phyloP scores from a whole-genome alignment of 37 sponge, comb jelly and placozoan genomes.

The Crambe crambe region DNA sequence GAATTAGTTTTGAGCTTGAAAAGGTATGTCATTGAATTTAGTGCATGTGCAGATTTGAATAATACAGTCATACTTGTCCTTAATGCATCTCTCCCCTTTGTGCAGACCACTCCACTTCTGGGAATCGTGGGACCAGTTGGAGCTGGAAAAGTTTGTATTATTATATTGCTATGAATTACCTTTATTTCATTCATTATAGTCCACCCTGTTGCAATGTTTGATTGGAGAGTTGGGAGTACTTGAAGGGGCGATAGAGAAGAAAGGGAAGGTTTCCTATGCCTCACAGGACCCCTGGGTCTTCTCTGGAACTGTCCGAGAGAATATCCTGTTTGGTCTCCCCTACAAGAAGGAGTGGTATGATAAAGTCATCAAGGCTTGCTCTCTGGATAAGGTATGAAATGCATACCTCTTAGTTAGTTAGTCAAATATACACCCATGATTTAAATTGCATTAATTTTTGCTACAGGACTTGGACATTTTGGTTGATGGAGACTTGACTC shows the following conservation, averaged over 20 bases:
- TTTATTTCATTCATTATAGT: conserved; percentile 19
- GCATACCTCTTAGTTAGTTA: no score
- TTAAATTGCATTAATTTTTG: no score
- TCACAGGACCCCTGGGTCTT: conserved; percentile 81
- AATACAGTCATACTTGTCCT: no score
- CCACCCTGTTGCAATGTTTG: conserved; percentile 66
- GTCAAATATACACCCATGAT: no score
- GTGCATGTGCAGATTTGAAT: no score
- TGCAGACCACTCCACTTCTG: conserved; percentile 28
- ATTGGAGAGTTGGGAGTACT: conserved; percentile 52
- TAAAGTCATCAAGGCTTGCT: conserved; percentile 63
- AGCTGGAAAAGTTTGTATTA: conserved; percentile 69
- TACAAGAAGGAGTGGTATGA: conserved; percentile 44
- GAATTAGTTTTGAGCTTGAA: conserved; percentile 32
- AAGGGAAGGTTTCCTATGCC: conserved; percentile 64
- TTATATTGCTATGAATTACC: neutral
- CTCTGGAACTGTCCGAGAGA: conserved; percentile 70
- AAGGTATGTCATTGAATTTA: no score
- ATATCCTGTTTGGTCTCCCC: conserved; percentile 66
- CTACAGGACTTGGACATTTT: conserved; percentile 72
- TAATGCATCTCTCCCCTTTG: neutral
- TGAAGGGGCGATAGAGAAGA: conserved; percentile 34
- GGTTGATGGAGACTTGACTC: conserved; percentile 76
- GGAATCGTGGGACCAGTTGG: conserved; percentile 77
- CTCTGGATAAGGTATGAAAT: conserved; percentile 69